Conservation (phyloP, 2,113 vertebrate species). For the Sisor rabdophorus region DNA sequence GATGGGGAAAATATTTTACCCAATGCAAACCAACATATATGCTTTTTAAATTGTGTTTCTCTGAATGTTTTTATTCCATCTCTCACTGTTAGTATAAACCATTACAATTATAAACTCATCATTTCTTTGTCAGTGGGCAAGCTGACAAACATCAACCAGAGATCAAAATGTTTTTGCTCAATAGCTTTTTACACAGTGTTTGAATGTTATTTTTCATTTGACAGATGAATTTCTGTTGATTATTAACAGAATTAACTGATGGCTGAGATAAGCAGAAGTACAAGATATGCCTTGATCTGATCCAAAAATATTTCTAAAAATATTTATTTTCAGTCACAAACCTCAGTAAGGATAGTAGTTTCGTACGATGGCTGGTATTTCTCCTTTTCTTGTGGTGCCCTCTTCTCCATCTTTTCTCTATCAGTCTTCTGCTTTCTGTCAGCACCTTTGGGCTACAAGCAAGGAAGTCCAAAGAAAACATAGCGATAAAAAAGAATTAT, state of each 20-base stretch:
- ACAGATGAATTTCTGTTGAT: neutral
- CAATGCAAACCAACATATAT: too few species aligned
- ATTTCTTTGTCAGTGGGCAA: too few species aligned
- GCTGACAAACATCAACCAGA: too few species aligned
- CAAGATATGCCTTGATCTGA: neutral
- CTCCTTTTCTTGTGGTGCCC: slow-evolving; percentile 92
- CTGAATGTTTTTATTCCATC: too few species aligned
- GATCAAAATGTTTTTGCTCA: too few species aligned
- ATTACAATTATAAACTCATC: too few species aligned
- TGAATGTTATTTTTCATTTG: neutral
- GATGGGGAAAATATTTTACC: too few species aligned
- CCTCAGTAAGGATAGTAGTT: slow-evolving; percentile 96
- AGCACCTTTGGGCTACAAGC: slow-evolving; percentile 89
- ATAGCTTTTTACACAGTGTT: neutral
- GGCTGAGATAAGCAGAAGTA: neutral
- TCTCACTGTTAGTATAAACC: too few species aligned
- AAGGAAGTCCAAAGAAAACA: too few species aligned
- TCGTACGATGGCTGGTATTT: slow-evolving; percentile 98
- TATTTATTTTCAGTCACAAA: slow-evolving; percentile 44
- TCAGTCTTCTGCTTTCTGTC: slow-evolving; percentile 98
- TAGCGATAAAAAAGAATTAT: too few species aligned
- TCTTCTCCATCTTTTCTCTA: slow-evolving; percentile 96
- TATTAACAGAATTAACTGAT: neutral
- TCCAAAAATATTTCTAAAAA: neutral
- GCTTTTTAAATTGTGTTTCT: too few species aligned